These are phyloP conservation scores for Pheucticus melanocephalus DNA, from an alignment of 2,113 vertebrate species.

Conservation along the genomic window DNA sequence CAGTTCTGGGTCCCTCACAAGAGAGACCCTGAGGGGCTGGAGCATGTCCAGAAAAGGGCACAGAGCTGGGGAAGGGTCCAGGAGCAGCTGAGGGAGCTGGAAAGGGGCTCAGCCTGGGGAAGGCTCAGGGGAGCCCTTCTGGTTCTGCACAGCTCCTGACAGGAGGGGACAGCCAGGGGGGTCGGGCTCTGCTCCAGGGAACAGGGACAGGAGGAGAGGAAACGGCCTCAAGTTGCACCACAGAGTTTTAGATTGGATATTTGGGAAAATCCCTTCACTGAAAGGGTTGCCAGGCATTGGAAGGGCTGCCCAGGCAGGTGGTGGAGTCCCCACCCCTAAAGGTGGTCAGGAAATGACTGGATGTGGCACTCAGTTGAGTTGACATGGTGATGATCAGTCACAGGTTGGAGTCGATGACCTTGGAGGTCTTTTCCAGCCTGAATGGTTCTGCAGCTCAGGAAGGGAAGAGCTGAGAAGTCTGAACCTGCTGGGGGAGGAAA, in stretches of 20 bases:
- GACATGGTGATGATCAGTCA: neutral
- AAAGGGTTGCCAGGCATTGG: neutral
- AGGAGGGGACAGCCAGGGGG: neutral
- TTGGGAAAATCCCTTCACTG: neutral
- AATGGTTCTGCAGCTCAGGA: neutral
- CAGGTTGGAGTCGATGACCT: neutral
- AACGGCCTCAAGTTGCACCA: neutral
- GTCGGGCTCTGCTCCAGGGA: neutral
- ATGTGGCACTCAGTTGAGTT: neutral
- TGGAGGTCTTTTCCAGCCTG: neutral
- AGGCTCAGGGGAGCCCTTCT: neutral
- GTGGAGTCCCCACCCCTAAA: neutral
- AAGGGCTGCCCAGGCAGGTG: neutral
- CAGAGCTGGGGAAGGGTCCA: rapidly evolving
- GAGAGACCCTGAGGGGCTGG: neutral
- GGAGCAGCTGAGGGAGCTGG: neutral
- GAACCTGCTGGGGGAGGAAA: neutral
- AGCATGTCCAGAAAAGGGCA: neutral
- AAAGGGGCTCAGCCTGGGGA: neutral
- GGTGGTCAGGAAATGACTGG: neutral
- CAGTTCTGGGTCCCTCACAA: neutral
- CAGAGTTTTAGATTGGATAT: neutral
- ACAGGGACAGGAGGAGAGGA: neutral
- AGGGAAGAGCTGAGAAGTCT: neutral
- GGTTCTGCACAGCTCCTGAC: neutral